A percentile compares a stretch with the other conserved stretches of the same genome.
Evolutionary conservation across 2,113 vertebrate species (phyloP).

Genomic region (Dicentrarchus labrax): DNA sequence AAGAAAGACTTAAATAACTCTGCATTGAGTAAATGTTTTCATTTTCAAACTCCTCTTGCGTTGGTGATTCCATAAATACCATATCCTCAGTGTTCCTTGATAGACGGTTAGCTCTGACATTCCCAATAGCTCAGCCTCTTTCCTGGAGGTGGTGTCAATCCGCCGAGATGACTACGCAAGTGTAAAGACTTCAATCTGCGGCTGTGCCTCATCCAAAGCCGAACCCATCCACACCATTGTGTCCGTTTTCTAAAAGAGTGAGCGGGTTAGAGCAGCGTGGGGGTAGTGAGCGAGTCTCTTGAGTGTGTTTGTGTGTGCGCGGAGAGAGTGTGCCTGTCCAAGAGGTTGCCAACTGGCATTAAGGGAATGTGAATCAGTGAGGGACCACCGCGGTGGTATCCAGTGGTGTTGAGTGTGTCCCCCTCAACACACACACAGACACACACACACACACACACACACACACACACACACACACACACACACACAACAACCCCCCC

Average conservation of each 20-base stretch:
- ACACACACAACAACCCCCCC: background rate
- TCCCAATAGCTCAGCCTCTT: slow-evolving; percentile 35
- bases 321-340: slow-evolving; percentile 63
- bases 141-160: slow-evolving; percentile 64
- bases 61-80: background rate
- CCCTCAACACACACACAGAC: background rate
- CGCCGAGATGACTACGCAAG: slow-evolving; percentile 42
- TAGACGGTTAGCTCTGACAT: slow-evolving; percentile 17
- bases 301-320: slow-evolving; percentile 16
- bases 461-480: background rate
- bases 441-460: slow-evolving; percentile 5
- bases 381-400: slow-evolving; percentile 76
- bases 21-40: background rate
- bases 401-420: slow-evolving; percentile 65
- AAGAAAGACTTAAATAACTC: background rate
- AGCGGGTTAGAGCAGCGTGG: slow-evolving; percentile 39
- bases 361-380: slow-evolving; percentile 74
- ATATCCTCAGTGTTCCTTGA: slow-evolving; percentile 3
- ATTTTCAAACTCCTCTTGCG: background rate
- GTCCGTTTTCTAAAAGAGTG: slow-evolving; percentile 66
- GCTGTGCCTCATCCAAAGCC: slow-evolving; percentile 58
- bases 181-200: slow-evolving; percentile 64
- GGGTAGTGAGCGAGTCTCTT: slow-evolving; percentile 27
- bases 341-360: slow-evolving; percentile 86
- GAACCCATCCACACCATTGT: slow-evolving; percentile 69